Evolutionary conservation across 2,113 vertebrate genomes (phyloP).

Genomic region (Microtus oregoni): DNA sequence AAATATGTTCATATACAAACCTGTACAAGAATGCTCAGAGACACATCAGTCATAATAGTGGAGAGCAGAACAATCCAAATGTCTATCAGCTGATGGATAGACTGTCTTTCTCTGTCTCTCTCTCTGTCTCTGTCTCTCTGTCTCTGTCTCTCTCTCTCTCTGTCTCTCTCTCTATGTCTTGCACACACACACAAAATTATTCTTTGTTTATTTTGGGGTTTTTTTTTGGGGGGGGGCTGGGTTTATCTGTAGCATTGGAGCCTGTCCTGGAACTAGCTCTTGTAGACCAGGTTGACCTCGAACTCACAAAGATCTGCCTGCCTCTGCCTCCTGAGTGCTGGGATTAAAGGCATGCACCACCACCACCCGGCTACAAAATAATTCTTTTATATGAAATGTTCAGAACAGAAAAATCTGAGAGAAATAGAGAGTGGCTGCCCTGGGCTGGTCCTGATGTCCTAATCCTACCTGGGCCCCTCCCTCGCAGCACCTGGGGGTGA

Average conservation of each 20-base stretch:
- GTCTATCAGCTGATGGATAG: background rate
- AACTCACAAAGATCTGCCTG: too few species aligned
- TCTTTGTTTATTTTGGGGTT: too few species aligned
- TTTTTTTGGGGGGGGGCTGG: too few species aligned
- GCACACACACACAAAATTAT: background rate
- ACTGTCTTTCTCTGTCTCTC: background rate
- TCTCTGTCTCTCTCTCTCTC: too few species aligned
- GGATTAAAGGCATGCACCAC: too few species aligned
- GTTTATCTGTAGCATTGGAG: too few species aligned
- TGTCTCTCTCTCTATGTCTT: accelerated
- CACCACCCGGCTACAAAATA: too few species aligned
- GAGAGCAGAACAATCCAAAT: slow-evolving; percentile 31
- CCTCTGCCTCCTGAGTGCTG: too few species aligned
- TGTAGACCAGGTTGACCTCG: too few species aligned
- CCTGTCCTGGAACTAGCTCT: too few species aligned
- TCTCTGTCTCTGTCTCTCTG: too few species aligned
- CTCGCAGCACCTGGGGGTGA: background rate
- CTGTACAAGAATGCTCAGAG: background rate
- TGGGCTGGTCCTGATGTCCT: background rate
- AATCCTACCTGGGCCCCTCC: too few species aligned
- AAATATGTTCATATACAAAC: background rate
- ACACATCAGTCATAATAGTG: background rate
- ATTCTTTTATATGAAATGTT: background rate
- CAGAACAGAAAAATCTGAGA: background rate
- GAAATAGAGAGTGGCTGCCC: background rate